Conservation (phyloP, 2,888 invertebrate species). For the Diadegma fenestrale region DNA sequence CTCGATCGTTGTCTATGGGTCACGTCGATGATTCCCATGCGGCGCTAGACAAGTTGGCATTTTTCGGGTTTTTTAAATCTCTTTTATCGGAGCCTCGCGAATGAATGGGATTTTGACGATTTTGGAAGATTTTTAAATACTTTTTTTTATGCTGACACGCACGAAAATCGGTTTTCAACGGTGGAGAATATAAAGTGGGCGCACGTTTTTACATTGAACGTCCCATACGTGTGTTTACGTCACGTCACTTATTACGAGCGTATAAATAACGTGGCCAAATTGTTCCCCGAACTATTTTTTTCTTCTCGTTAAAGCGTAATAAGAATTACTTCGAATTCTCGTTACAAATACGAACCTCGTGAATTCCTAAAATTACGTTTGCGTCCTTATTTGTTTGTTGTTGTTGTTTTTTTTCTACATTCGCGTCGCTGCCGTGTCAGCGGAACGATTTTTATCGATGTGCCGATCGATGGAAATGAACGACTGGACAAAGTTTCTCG, state of each 20-base stretch:
- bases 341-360: conserved; percentile 1
- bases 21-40: neutral
- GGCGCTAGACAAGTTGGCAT: neutral
- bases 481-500: neutral
- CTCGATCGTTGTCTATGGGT: neutral
- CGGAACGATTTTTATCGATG: neutral
- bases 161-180: neutral
- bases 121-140: neutral
- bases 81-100: no score
- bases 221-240: conserved; percentile 17
- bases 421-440: neutral
- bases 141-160: neutral
- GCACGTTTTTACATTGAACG: neutral
- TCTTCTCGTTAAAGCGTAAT: conserved; percentile 48
- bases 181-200: no score
- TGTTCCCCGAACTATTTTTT: conserved; percentile 56
- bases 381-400: neutral
- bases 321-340: conserved; percentile 37
- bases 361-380: conserved; percentile 29
- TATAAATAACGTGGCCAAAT: conserved; percentile 49
- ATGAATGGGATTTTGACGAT: no score
- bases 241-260: conserved; percentile 20
- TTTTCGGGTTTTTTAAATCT: neutral
- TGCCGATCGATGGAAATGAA: neutral
- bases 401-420: neutral